Conservation (phyloP, 2,797 vertebrate genomes). For the Pangasius krempfi region DNA sequence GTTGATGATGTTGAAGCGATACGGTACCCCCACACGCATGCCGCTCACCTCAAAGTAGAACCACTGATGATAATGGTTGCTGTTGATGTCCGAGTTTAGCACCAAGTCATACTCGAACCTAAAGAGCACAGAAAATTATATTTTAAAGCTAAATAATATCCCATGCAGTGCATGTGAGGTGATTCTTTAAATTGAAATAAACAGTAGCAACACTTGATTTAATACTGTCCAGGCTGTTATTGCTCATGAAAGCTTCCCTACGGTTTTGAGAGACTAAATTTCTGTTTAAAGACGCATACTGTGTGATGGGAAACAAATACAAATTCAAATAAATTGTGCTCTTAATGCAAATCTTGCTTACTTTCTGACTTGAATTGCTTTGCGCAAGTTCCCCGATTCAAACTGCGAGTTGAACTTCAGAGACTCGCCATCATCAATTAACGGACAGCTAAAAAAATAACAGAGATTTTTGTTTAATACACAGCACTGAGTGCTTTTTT, state of each 20-base stretch:
- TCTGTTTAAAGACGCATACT: background rate
- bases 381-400: conserved; percentile 96
- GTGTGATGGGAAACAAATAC: background rate
- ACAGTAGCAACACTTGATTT: background rate
- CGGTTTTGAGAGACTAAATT: background rate
- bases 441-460: conserved; percentile 74
- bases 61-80: conserved; percentile 99
- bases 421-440: conserved; percentile 84
- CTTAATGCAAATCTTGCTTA: conserved; percentile 69
- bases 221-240: background rate
- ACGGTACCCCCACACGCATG: conserved; percentile 86
- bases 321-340: background rate
- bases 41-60: conserved; percentile 99
- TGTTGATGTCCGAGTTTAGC: conserved; percentile 98
- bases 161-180: background rate
- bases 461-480: background rate
- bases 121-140: conserved; percentile 38
- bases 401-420: conserved; percentile 98
- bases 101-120: conserved; percentile 97
- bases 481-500: background rate
- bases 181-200: background rate
- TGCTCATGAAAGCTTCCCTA: background rate
- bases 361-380: conserved; percentile 96
- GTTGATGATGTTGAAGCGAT: conserved; percentile 99
- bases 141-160: background rate